Evolutionary conservation across 1,140 invertebrate species (phyloP), one percentile per base, ranked within the genome.

Genomic region (Drosophila yakuba): DNA sequence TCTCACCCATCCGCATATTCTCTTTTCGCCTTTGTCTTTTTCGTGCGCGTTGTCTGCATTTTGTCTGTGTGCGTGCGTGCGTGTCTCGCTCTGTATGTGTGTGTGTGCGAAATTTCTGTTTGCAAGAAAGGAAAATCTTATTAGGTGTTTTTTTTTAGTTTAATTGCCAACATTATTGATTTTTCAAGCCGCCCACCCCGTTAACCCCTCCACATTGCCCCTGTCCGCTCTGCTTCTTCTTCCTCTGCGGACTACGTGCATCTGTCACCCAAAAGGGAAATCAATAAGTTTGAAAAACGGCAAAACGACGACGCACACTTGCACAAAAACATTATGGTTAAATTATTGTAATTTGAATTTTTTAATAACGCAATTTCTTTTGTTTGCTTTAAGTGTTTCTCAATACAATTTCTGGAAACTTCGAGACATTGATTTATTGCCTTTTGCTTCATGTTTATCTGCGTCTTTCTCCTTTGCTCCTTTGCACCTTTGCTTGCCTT

Each of bases 271-370:
- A 51, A 23, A 82, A 78, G 71, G 60, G 55, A 86, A 85, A 85
- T 85, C 81, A 74, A 85, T 85, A 85, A 74, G 71, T 86, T 78
- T 74, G n/a, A 63, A 74, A 86, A 69, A 86, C 62, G 81, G 66
- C 48, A 3, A 75, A 58, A 75, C 20, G 1, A 75, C 48, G 58
- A 28, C 58, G 59, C 69, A 55, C 60, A 63, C 60, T 60, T 25
- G 10, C 7, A 60, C 23, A 66, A 64, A 59, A 20, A 10, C 28
- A 8, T 32, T n/a, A 15, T 32, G 20, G 2, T 50, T 45, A 17
- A 36, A 38, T 28, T 15, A 28, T 4, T 5, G 20, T 20, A 20
- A 20, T 20, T 50, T 45, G 11, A 28, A 38, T 28, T 15, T 20
- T 4, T 5, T n/a, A 17, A 15, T 15, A 15, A 10, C 15, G 15